phyloP scores from a whole-genome alignment of 2,888 invertebrate genomes.

The Epirrhoe tristata region DNA sequence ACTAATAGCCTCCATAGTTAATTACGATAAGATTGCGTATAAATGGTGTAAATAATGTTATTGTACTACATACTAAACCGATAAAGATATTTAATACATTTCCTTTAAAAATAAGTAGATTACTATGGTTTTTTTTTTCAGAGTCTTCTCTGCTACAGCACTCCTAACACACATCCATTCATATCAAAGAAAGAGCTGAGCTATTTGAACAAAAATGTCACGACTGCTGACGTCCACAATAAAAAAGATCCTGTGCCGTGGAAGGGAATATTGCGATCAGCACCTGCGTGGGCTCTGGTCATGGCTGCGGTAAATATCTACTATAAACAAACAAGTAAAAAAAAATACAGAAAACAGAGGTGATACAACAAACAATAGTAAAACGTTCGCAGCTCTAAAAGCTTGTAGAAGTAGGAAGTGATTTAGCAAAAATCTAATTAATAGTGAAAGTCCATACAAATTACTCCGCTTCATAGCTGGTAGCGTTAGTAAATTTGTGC shows the following conservation, averaged over 20 bases:
- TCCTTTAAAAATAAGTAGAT: not conserved
- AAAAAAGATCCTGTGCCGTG: conserved; percentile 88
- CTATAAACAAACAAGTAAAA: not conserved
- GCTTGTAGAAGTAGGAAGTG: no score
- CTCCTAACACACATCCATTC: conserved; percentile 81
- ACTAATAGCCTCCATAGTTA: conserved; percentile 13
- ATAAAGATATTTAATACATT: no score
- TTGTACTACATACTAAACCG: no score
- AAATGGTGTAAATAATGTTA: not conserved
- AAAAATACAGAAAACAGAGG: no score
- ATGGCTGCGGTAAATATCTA: conserved; percentile 86
- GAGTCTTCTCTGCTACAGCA: conserved; percentile 81
- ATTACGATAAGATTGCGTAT: conserved; percentile 23
- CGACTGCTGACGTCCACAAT: conserved; percentile 74
- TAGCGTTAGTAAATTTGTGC: no score
- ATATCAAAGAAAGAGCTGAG: conserved; percentile 82
- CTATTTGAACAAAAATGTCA: conserved; percentile 85
- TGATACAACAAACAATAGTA: no score
- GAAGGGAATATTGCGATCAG: conserved; percentile 87
- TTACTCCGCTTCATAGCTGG: no score
- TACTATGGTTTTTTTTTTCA: conserved; percentile 50
- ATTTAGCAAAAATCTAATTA: no score
- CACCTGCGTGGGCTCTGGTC: conserved; percentile 90
- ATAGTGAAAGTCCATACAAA: no score
- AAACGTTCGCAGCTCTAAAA: no score